These are phyloP conservation scores for Enteromius treurensis DNA, from an alignment of 2,797 vertebrate genomes.

Conservation along the genomic window DNA sequence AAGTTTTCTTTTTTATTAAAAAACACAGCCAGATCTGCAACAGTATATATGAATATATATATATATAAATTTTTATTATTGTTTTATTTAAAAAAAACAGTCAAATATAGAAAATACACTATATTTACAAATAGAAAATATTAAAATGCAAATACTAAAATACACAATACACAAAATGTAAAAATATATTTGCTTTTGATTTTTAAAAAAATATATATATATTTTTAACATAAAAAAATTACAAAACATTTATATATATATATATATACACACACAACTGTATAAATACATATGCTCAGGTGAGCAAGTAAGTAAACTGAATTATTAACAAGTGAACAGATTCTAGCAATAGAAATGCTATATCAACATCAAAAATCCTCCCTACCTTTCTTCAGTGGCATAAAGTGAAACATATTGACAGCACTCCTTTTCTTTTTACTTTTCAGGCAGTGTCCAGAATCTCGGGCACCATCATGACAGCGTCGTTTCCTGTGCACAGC, in stretches of 20 bases:
- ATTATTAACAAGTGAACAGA: not conserved
- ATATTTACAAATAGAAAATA: too few relatives aligned
- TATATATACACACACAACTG: not conserved
- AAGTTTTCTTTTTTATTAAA: not conserved
- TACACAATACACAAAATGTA: too few relatives aligned
- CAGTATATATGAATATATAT: too few relatives aligned
- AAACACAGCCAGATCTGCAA: not conserved
- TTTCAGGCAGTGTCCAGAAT: constrained; percentile 68
- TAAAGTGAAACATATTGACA: constrained; percentile 39
- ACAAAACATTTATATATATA: too few relatives aligned
- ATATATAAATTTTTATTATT: not conserved
- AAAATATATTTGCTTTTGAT: too few relatives aligned
- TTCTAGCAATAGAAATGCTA: not conserved
- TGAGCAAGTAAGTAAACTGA: not conserved
- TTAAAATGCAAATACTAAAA: too few relatives aligned
- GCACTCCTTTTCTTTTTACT: constrained; percentile 22
- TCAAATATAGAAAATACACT: too few relatives aligned
- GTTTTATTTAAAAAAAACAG: not conserved
- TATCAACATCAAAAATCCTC: constrained; percentile 3
- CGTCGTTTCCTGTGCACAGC: constrained; percentile 71
- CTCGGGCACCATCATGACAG: constrained; percentile 70
- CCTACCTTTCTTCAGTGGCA: constrained; percentile 7
- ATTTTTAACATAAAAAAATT: too few relatives aligned
- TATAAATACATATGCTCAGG: not conserved
- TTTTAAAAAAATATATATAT: too few relatives aligned